phyloP scores from a whole-genome alignment of 1,140 invertebrate species.

The Manduca sexta region DNA sequence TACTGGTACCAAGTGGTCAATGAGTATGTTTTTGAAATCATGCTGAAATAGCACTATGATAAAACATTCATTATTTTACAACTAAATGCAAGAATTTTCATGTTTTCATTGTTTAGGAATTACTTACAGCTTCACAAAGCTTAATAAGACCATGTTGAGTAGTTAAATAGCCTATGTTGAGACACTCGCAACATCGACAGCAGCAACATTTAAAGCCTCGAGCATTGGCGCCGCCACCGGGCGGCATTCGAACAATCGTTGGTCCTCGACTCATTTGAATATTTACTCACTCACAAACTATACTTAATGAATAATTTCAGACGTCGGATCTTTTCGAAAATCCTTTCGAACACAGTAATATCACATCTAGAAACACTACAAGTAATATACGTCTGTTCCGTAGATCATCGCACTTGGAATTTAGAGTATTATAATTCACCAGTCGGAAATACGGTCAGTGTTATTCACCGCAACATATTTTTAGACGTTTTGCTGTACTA shows the following conservation, averaged over 20 bases:
- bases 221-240: constrained; percentile 32
- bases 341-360: background rate
- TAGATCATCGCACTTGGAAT: constrained; percentile 38
- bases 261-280: constrained; percentile 54
- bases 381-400: background rate
- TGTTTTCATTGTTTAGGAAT: background rate
- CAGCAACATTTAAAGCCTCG: constrained; percentile 80
- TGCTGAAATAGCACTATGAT: no score
- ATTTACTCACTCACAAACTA: constrained; percentile 14
- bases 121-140: constrained; percentile 81
- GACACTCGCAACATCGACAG: constrained; percentile 83
- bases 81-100: no score
- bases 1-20: no score
- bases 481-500: constrained; percentile 48
- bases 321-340: background rate
- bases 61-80: no score
- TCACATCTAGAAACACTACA: constrained; percentile 1
- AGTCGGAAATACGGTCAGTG: constrained; percentile 29
- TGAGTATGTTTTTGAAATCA: no score
- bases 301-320: constrained; percentile 1
- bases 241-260: constrained; percentile 58
- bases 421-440: constrained; percentile 46
- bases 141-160: constrained; percentile 82
- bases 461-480: constrained; percentile 62
- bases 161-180: constrained; percentile 82